Evolutionary conservation across 64 coral and sea anemone genomes (phyloP).

Genomic region (Montipora sp.): DNA sequence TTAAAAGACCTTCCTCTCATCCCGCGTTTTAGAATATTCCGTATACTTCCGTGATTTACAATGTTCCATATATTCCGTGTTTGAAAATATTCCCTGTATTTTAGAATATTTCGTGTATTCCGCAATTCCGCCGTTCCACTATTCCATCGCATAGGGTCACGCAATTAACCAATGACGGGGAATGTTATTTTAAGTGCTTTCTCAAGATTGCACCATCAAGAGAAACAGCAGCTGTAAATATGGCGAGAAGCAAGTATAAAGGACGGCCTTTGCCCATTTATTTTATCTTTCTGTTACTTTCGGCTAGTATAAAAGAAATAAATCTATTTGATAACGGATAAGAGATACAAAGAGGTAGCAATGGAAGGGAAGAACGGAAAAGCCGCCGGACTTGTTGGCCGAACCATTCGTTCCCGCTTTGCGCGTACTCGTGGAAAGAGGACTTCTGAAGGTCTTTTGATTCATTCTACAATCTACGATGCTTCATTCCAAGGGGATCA

Average conservation of each 20-base stretch:
- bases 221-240: background rate
- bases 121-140: too few species aligned
- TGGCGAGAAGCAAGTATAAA: background rate
- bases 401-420: constrained; percentile 65
- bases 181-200: background rate
- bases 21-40: too few species aligned
- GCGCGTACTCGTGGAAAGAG: background rate
- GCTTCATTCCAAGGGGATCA: background rate
- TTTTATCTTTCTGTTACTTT: background rate
- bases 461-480: background rate
- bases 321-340: background rate
- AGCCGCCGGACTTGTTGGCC: constrained; percentile 23
- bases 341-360: background rate
- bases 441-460: constrained; percentile 34
- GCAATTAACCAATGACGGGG: constrained; percentile 8
- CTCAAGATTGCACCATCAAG: constrained; percentile 4
- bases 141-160: background rate
- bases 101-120: too few species aligned
- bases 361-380: constrained; percentile 69
- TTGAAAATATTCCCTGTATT: too few species aligned
- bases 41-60: too few species aligned
- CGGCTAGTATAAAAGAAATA: background rate
- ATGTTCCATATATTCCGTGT: too few species aligned
- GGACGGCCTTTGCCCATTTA: background rate
- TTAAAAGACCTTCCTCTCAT: too few species aligned